Evolutionary conservation across 2,113 vertebrate species (phyloP), one percentile per base, ranked within the genome.

Genomic region (Spea bombifrons): DNA sequence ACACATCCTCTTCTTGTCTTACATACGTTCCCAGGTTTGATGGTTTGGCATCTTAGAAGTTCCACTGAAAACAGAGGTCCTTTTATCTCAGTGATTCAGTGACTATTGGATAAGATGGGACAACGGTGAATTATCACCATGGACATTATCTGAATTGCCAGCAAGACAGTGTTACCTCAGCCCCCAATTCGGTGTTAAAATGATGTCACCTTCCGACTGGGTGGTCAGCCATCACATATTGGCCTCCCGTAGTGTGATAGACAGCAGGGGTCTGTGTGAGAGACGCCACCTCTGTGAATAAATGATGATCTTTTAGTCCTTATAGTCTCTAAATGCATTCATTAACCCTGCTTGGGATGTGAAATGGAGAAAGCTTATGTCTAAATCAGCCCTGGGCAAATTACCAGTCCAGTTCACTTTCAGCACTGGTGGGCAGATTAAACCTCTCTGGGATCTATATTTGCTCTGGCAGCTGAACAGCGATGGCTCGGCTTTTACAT

Each of bases 141-240:
- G 30, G 48, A 52, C 43, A 69, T 55, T 3, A n/a, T 10, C 75
- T 15, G 17, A 10, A 68, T 52, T 6, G 7, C 55, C 50, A 49
- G 45, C 47, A 65, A 64, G 16, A 50, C 15, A 16, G 8, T 3
- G 15, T 4, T 73, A 81, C 81, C 86, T 84, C 71, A 48, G 83
- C 43, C 48, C 16, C 55, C 67, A 66, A 12, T 82, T 78, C 63
- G 4, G 47, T 86, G 82, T 66, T 12, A 63, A 77, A 86, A 81
- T 88, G 86, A 91, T 91, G 90, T 91, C 90, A 91, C 78, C 81
- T 84, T 87, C 87, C 86, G 83, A 10, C 30, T 87, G 84, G 84
- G 84, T 76, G 52, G 75, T 81, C 84, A 82, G 86, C 83, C 85
- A 5, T 80, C 83, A 87, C 76, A 9, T 85, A 86, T 86, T 85